A percentile compares a stretch with the other conserved stretches of the same genome.
phyloP scores from a whole-genome alignment of 2,113 vertebrate species.

The Otolemur garnettii region DNA sequence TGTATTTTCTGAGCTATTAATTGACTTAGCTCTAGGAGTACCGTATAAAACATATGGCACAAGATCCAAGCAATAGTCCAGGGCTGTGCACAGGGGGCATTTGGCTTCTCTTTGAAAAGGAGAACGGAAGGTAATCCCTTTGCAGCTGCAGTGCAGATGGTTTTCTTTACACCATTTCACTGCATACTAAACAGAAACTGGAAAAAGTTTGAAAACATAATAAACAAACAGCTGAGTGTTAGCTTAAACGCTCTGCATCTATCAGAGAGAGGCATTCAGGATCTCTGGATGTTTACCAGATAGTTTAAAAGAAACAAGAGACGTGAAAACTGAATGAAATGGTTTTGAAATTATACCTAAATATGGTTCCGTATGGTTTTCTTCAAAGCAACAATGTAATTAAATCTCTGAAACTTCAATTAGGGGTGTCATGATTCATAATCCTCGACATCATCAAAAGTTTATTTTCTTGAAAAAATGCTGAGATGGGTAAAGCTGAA shows the following conservation, averaged over 20 bases:
- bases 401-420: constrained; percentile 61
- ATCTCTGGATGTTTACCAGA: constrained; percentile 74
- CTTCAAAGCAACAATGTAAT: constrained; percentile 76
- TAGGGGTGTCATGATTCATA: constrained; percentile 55
- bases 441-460: constrained; percentile 57
- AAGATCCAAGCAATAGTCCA: constrained; percentile 45
- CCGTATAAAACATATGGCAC: constrained; percentile 54
- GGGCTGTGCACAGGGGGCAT: constrained; percentile 31
- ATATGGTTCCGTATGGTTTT: constrained; percentile 65
- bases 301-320: constrained; percentile 68
- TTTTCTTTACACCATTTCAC: constrained; percentile 73
- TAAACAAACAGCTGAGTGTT: constrained; percentile 82
- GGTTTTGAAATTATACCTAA: constrained; percentile 78
- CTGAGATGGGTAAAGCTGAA: background rate
- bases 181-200: constrained; percentile 80
- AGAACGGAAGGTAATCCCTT: constrained; percentile 71
- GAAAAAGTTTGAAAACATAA: constrained; percentile 78
- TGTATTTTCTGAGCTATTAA: constrained; percentile 64
- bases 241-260: constrained; percentile 77
- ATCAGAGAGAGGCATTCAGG: constrained; percentile 77
- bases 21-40: constrained; percentile 64
- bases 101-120: constrained; percentile 57
- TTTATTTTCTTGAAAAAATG: constrained; percentile 60
- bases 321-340: constrained; percentile 74
- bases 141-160: constrained; percentile 83